Evolutionary conservation across 2,888 invertebrate species (phyloP).

Genomic region (Hydriomena furcata): DNA sequence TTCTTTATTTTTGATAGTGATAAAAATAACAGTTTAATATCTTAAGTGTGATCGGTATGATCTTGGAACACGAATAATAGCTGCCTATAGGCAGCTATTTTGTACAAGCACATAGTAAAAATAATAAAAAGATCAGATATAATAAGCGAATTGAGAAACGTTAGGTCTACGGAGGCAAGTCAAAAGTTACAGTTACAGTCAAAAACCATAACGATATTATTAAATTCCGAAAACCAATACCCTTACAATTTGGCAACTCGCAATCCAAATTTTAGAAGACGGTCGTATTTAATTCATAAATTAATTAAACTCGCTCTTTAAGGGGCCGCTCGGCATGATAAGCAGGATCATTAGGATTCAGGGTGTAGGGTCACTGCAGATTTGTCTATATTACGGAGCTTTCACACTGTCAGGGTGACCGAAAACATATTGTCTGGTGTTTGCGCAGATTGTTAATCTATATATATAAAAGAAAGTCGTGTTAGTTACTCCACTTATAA

Average conservation of each 20-base stretch:
- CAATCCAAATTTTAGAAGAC: slow-evolving; percentile 59
- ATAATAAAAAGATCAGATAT: too few species aligned
- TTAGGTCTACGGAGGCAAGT: background rate
- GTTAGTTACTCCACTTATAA: too few species aligned
- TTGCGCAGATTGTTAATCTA: too few species aligned
- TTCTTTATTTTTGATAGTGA: too few species aligned
- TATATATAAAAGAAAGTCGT: too few species aligned
- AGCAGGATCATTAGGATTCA: slow-evolving; percentile 70
- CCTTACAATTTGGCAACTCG: slow-evolving; percentile 40
- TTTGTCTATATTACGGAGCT: slow-evolving; percentile 47
- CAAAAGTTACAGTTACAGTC: slow-evolving; percentile 8
- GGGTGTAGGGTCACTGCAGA: slow-evolving; percentile 61
- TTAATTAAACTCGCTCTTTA: slow-evolving; percentile 64
- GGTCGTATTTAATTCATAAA: slow-evolving; percentile 71
- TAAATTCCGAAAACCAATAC: slow-evolving; percentile 28
- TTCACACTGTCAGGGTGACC: background rate
- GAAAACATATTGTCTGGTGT: too few species aligned
- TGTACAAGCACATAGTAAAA: too few species aligned
- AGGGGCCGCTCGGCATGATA: slow-evolving; percentile 63
- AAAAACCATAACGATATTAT: slow-evolving; percentile 6
- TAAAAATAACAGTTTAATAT: too few species aligned
- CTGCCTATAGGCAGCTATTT: too few species aligned
- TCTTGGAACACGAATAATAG: too few species aligned
- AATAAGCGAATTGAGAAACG: background rate
- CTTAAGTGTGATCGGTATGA: too few species aligned